Conservation (phyloP, 2,113 vertebrate species). For the Mustela lutreola region DNA sequence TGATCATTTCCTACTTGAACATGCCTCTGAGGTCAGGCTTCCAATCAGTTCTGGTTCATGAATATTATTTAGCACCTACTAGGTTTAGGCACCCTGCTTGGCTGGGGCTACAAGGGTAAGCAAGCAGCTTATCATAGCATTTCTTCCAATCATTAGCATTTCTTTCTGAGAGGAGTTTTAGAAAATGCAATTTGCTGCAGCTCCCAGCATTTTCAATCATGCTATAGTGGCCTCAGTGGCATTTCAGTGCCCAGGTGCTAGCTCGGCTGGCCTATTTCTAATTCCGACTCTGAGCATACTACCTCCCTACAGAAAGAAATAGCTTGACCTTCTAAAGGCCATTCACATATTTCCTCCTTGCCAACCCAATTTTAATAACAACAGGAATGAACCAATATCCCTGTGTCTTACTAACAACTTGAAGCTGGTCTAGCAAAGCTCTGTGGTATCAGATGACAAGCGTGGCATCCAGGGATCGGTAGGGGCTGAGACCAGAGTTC, state of each 20-base stretch:
- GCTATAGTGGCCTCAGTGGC: neutral
- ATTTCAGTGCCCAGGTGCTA: neutral
- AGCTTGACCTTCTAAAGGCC: slow-evolving; percentile 31
- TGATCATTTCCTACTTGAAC: neutral
- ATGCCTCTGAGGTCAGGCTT: neutral
- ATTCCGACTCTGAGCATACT: neutral
- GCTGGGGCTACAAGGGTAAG: neutral
- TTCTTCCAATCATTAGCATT: neutral
- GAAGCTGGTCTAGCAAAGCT: neutral
- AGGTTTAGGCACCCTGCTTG: neutral
- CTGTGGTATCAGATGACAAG: neutral
- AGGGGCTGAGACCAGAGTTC: neutral
- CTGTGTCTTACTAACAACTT: neutral
- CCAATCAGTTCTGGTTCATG: neutral
- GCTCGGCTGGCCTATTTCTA: neutral
- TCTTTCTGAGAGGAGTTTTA: neutral
- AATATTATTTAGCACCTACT: neutral
- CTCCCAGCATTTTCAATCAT: neutral
- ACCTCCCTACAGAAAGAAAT: neutral
- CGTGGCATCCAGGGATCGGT: neutral
- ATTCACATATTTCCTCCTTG: neutral
- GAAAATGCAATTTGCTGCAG: neutral
- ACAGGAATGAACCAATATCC: neutral
- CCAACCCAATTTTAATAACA: slow-evolving; percentile 19
- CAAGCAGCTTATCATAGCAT: neutral